These are phyloP conservation scores for Acanthurus tractus DNA, from an alignment of 2,797 vertebrate species.

Conservation along the genomic window DNA sequence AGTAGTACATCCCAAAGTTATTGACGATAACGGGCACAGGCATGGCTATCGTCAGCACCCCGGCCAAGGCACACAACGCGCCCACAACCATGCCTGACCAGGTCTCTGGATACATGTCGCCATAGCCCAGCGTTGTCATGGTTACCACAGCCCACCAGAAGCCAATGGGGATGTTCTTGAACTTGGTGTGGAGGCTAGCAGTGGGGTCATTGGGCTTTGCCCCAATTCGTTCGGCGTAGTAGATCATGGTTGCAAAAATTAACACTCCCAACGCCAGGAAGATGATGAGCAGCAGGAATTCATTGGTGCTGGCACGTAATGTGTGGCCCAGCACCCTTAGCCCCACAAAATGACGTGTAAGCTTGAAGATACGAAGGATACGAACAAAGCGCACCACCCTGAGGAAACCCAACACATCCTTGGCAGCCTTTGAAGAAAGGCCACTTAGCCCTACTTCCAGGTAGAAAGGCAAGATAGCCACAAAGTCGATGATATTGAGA, in stretches of 20 bases:
- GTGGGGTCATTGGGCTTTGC: slow-evolving; percentile 95
- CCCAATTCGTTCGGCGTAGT: slow-evolving; percentile 96
- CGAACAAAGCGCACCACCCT: slow-evolving; percentile 98
- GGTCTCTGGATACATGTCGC: slow-evolving; percentile 97
- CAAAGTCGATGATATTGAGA: slow-evolving; percentile 98
- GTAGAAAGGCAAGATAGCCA: slow-evolving; percentile 98
- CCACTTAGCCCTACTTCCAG: slow-evolving; percentile 96
- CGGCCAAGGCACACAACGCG: slow-evolving; percentile 95
- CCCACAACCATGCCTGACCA: slow-evolving; percentile 99
- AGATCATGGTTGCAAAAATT: slow-evolving; percentile 99
- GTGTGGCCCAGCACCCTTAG: slow-evolving; percentile 96
- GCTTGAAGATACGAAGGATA: slow-evolving; percentile 98
- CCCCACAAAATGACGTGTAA: slow-evolving; percentile 97
- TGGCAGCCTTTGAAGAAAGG: slow-evolving; percentile 97
- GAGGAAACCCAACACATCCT: slow-evolving; percentile 97
- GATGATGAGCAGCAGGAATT: slow-evolving; percentile 98
- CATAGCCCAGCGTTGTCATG: slow-evolving; percentile 98
- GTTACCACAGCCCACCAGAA: slow-evolving; percentile 99
- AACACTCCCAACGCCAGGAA: slow-evolving; percentile 97
- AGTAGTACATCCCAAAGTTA: slow-evolving; percentile 99
- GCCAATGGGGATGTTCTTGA: slow-evolving; percentile 99
- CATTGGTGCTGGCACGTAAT: slow-evolving; percentile 95
- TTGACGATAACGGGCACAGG: slow-evolving; percentile 98
- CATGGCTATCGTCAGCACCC: slow-evolving; percentile 99
- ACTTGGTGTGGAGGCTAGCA: slow-evolving; percentile 93